Base-by-base conservation (phyloP, 2,113 vertebrate species). In the Zonotrichia leucophrys region DNA sequence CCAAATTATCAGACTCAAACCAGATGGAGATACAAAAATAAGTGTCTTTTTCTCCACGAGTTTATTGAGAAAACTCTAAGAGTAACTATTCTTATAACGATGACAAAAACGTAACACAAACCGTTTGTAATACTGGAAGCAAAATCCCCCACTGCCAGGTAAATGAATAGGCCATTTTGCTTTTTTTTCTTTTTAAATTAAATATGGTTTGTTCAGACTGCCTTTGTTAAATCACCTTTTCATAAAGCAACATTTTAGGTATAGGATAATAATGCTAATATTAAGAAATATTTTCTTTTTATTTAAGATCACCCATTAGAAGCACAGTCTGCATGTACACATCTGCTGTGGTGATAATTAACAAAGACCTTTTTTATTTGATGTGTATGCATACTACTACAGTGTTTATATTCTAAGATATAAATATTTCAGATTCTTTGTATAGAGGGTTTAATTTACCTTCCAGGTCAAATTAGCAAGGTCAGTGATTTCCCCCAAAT, bases 1-100 rank as follows among this genome's bases (percentile, higher is more conserved):
- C 55, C 92, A 88, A 83, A 87, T 89, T 79, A 79, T 74, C 78
- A 88, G 52, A 86, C 30, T 39, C 24, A 56, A 82, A 80, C 14
- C 93, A 94, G 84, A 89, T 92, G 87, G 66, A 87, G 35, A 39
- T 72, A n/a, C 1, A 89, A 87, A 79, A 89, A 59, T 18, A 35
- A 70, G 22, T 22, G 22, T 23, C 8, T 78, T 49, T 77, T 92
- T 46, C 53, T 76, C 46, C 6, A 25, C 10, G 33, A 37, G 35
- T 83, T 84, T 85, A 12, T n/a, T 18, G 28, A 53, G 19, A 69
- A 78, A 53, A 39, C 12, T 69, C 19, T 23, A 53, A 60, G 39
- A 85, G 39, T 60, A 68, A n/a, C 23, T 75, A 17, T 9, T 60
- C 2, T 41, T 73, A 25, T 28, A 73, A 76, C 1, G 1, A 30